Percentiles rank a stretch among this genome's conserved stretches.
phyloP scores from a whole-genome alignment of 2,888 invertebrate genomes.

The Onthophagus sagittarius region DNA sequence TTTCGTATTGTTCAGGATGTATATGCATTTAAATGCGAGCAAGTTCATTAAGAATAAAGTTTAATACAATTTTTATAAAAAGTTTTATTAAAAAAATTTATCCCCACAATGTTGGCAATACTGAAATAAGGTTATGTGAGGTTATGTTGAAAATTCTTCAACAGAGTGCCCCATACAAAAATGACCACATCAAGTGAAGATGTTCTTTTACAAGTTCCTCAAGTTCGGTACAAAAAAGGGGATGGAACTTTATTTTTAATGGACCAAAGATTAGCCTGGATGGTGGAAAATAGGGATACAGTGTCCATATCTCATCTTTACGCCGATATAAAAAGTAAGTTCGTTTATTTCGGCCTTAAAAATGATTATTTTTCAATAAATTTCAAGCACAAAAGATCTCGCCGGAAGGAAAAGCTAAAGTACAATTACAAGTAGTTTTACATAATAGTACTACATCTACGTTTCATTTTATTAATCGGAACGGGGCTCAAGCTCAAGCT shows the following conservation, averaged over 20 bases:
- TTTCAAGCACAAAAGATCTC: constrained; percentile 80
- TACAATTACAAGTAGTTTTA: constrained; percentile 94
- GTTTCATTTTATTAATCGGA: constrained; percentile 93
- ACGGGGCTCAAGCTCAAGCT: constrained; percentile 77
- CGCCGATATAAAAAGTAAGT: constrained; percentile 91
- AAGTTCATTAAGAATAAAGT: no score
- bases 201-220: constrained; percentile 85
- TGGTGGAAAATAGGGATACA: constrained; percentile 87
- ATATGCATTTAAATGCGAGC: no score
- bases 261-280: constrained; percentile 95
- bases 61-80: no score
- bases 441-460: constrained; percentile 93
- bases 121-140: constrained; percentile 1
- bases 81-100: no score
- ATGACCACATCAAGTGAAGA: constrained; percentile 93
- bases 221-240: constrained; percentile 93
- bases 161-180: constrained; percentile 28
- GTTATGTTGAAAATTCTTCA: not conserved
- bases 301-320: constrained; percentile 92
- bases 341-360: not conserved
- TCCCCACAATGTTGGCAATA: no score
- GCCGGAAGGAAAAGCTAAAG: constrained; percentile 95
- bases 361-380: constrained; percentile 20
- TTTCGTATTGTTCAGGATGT: no score
- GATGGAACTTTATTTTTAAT: constrained; percentile 94